Evolutionary conservation across 1,140 invertebrate genomes (phyloP).

Genomic region (Panulirus ornatus): DNA sequence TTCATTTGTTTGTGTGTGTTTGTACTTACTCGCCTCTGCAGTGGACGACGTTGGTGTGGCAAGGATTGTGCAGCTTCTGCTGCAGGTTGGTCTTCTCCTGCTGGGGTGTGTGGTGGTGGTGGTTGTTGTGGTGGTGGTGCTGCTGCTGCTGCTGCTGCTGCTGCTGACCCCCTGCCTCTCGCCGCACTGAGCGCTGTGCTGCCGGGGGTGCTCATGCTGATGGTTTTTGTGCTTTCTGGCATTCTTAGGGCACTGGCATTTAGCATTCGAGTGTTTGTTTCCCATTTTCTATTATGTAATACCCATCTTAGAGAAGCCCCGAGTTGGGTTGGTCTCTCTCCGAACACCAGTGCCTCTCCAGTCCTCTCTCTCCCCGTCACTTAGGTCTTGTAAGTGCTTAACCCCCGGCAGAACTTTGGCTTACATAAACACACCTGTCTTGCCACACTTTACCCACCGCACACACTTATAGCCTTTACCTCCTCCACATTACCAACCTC

Average conservation of each 20-base stretch:
- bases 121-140: neutral
- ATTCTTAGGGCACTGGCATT: slow-evolving; percentile 17
- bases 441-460: too few species aligned
- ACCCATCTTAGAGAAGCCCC: neutral
- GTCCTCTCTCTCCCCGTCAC: too few species aligned
- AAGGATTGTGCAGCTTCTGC: neutral
- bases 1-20: too few species aligned
- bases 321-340: neutral
- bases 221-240: neutral
- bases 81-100: neutral
- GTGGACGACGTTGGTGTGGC: neutral
- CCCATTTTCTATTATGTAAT: neutral
- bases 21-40: neutral
- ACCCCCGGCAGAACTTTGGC: too few species aligned
- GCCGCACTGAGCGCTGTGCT: neutral
- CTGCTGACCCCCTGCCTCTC: neutral
- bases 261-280: neutral
- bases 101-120: neutral
- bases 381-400: too few species aligned
- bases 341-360: too few species aligned
- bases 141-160: neutral
- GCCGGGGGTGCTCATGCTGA: neutral
- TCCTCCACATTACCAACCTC: too few species aligned
- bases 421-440: too few species aligned
- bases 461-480: too few species aligned